Base-by-base conservation (phyloP, 2,797 vertebrate genomes). In the Tragelaphus oryx region DNA sequence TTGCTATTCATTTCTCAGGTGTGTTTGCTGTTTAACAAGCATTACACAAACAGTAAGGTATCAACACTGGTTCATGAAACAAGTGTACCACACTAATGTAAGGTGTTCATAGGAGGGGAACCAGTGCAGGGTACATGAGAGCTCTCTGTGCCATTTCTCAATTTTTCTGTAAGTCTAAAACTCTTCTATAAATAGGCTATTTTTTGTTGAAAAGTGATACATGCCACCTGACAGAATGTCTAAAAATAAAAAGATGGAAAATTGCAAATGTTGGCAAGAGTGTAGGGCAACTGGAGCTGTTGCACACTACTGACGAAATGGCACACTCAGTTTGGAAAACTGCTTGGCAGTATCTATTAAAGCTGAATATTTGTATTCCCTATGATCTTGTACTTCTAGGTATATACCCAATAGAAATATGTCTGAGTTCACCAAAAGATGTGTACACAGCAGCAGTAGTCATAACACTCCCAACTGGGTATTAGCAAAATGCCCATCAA, bases 111-210 rank as follows among this genome's bases (percentile, higher is more conserved):
- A 78, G 33, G 6, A 57, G 57, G 37, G 83, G 8, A 85, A 81
- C 48, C 3, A 44, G 33, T 57, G 6, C 5, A 2, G 13, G 5
- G 22, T 60, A 50, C 37, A 55, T 68, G 79, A 24, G 37, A 59
- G 2, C 9, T 94, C 44, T 60, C 62, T 54, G 4, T 37, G 82
- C 12, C 41, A 22, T 50, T 28, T 81, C n/a, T 78, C 59, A 92
- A n/a, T 57, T 46, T 93, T 80, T 95, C 50, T 89, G 8, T 83
- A 90, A 85, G 59, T 95, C 37, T 87, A 93, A 94, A 91, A 82
- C 55, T 55, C 16, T 84, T 86, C 33, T 52, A 52, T 68, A 95
- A 90, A 89, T 71, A 89, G 22, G 6, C 37, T 86, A 30, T 68
- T 88, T 93, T 55, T 80, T 46, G 65, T 33, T 17, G 44, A 28